A percentile compares a stretch with the other conserved stretches of the same genome.
Conservation (phyloP, 2,113 vertebrate genomes). For the Microtus oregoni region DNA sequence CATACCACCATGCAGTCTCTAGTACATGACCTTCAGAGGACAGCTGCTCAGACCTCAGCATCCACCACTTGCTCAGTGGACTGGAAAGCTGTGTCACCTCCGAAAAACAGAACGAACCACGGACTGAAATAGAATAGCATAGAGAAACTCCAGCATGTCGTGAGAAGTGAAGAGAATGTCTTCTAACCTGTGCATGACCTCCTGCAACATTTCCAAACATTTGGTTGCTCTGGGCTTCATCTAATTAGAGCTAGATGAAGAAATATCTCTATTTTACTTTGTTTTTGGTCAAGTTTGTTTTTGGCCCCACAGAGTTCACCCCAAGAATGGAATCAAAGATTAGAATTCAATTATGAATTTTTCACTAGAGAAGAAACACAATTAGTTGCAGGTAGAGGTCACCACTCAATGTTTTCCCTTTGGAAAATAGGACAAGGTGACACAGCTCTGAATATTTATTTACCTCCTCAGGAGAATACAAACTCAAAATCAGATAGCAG, state of each 20-base stretch:
- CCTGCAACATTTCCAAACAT: neutral
- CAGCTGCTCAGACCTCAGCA: neutral
- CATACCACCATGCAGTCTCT: neutral
- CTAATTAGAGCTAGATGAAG: neutral
- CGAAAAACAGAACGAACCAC: neutral
- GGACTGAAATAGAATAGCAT: neutral
- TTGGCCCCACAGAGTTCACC: neutral
- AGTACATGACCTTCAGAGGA: neutral
- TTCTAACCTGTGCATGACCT: neutral
- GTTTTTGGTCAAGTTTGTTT: neutral
- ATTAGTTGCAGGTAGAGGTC: neutral
- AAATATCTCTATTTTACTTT: neutral
- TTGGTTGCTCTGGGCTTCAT: neutral
- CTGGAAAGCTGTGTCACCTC: neutral
- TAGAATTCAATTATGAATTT: neutral
- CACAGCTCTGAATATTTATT: slow-evolving; percentile 4
- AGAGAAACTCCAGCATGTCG: neutral
- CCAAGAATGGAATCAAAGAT: neutral
- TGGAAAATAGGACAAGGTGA: neutral
- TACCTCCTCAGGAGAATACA: neutral
- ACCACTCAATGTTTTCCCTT: neutral
- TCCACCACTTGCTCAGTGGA: neutral
- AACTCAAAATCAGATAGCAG: neutral
- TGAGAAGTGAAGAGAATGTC: neutral
- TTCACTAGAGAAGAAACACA: neutral